Evolutionary conservation across 1,140 invertebrate genomes (phyloP).

Genomic region (Drosophila setifemur): DNA sequence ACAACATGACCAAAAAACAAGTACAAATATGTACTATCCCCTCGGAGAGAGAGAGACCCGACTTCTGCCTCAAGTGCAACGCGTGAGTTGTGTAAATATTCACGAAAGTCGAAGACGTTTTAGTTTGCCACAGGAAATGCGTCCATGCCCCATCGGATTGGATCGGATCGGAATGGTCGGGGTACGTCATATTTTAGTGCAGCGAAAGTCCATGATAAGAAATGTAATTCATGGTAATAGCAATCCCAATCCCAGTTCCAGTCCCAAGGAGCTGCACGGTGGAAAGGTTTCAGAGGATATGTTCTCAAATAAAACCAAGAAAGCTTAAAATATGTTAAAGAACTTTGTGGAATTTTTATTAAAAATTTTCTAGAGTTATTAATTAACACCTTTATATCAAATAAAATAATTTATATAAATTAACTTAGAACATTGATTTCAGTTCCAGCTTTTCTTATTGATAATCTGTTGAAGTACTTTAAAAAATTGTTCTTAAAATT

Average conservation of each 20-base stretch:
- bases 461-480: no score
- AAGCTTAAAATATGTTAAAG: no score
- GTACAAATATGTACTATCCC: background rate
- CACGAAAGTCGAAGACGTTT: background rate
- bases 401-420: no score
- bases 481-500: no score
- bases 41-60: background rate
- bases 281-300: no score
- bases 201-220: slow-evolving; percentile 52
- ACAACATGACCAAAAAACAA: slow-evolving; percentile 6
- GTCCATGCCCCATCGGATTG: slow-evolving; percentile 23
- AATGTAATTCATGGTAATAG: slow-evolving; percentile 50
- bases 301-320: no score
- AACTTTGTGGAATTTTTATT: no score
- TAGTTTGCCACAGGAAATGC: slow-evolving; percentile 54
- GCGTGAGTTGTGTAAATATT: slow-evolving; percentile 42
- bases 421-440: no score
- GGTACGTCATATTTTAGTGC: slow-evolving; percentile 25
- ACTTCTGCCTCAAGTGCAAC: slow-evolving; percentile 33
- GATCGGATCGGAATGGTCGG: background rate
- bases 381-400: no score
- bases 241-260: no score
- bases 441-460: no score
- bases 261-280: slow-evolving; percentile 21
- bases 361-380: no score